Evolutionary conservation across 2,888 invertebrate species (phyloP).

Genomic region (Acrobasis consociella): DNA sequence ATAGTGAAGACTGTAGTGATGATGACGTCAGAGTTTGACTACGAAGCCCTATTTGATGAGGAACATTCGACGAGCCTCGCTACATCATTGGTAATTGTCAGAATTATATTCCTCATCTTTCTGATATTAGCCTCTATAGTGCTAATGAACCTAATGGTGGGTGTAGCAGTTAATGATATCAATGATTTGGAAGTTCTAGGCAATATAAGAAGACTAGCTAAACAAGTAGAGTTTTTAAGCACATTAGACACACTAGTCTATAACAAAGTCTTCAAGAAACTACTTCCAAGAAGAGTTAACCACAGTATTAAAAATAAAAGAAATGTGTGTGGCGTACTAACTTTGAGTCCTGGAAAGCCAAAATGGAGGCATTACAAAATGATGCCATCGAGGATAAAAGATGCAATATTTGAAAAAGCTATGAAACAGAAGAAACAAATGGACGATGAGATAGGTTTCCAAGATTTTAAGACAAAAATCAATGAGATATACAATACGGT

Average conservation of each 20-base stretch:
- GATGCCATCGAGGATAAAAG: slow-evolving; percentile 63
- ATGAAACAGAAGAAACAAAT: slow-evolving; percentile 62
- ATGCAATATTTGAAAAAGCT: slow-evolving; percentile 69
- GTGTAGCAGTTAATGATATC: slow-evolving; percentile 84
- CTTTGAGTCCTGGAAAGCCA: slow-evolving; percentile 69
- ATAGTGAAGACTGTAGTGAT: slow-evolving; percentile 82
- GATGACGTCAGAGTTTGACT: slow-evolving; percentile 85
- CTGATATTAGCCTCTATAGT: slow-evolving; percentile 81
- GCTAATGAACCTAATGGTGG: slow-evolving; percentile 83
- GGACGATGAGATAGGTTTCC: slow-evolving; percentile 59
- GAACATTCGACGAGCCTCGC: slow-evolving; percentile 63
- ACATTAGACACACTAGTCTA: slow-evolving; percentile 78
- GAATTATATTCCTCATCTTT: slow-evolving; percentile 79
- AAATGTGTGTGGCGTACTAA: slow-evolving; percentile 56
- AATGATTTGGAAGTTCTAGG: slow-evolving; percentile 81
- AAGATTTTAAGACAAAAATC: slow-evolving; percentile 57
- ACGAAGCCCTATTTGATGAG: slow-evolving; percentile 72
- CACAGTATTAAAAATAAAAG: slow-evolving; percentile 52
- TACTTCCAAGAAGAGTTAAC: slow-evolving; percentile 60
- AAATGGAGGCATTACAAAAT: slow-evolving; percentile 54
- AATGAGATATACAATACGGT: slow-evolving; percentile 66
- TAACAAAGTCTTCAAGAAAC: slow-evolving; percentile 62
- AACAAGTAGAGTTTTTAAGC: slow-evolving; percentile 81
- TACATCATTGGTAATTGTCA: slow-evolving; percentile 67
- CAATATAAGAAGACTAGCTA: slow-evolving; percentile 77